Evolutionary conservation across 2,113 vertebrate species (phyloP).

Genomic region (Lethenteron reissneri): DNA sequence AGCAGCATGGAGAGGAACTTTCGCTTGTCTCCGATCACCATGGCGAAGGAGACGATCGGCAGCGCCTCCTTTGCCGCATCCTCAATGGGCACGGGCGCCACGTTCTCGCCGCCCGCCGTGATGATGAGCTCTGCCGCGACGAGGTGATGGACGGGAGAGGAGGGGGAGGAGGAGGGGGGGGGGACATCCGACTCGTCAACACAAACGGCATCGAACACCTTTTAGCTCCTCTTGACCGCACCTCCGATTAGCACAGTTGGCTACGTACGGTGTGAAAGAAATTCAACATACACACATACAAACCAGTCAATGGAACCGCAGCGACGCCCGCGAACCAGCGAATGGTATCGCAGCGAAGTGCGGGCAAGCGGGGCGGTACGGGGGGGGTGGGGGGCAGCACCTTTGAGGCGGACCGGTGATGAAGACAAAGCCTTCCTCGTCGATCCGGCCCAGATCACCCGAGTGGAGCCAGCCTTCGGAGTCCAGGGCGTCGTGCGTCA

Average conservation of each 20-base stretch:
- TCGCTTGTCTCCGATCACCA: constrained; percentile 34
- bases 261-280: too few species aligned
- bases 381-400: constrained; percentile 17
- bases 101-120: constrained; percentile 38
- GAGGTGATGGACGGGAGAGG: too few species aligned
- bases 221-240: too few species aligned
- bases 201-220: too few species aligned
- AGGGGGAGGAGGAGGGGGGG: too few species aligned
- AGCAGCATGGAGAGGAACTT: constrained; percentile 39
- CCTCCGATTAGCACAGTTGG: too few species aligned
- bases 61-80: constrained; percentile 25
- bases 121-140: constrained; percentile 40
- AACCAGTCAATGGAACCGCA: too few species aligned
- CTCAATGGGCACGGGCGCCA: constrained; percentile 33
- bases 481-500: constrained; percentile 41
- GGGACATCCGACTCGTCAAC: too few species aligned
- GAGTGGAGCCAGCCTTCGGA: constrained; percentile 64
- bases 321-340: too few species aligned
- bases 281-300: too few species aligned
- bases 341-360: too few species aligned
- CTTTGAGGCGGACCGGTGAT: constrained; percentile 81
- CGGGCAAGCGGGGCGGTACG: too few species aligned
- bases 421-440: constrained; percentile 43
- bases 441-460: constrained; percentile 50
- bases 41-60: constrained; percentile 29